Percentiles rank a stretch among this genome's conserved stretches.
These are phyloP conservation scores for Rhegmatorhina hoffmannsi DNA, from an alignment of 2,113 vertebrate genomes.

Conservation along the genomic window DNA sequence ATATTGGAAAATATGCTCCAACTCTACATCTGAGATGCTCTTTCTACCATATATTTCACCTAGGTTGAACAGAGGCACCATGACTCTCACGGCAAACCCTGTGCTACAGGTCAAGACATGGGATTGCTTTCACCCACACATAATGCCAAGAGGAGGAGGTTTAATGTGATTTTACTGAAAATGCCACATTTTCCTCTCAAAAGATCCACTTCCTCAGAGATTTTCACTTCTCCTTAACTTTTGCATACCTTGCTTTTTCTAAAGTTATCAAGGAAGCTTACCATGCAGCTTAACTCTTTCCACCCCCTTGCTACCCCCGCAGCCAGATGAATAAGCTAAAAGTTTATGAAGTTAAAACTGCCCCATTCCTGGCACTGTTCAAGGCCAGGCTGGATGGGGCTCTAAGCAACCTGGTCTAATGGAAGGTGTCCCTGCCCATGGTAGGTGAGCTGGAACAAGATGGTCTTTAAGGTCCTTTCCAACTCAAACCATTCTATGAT, in stretches of 20 bases:
- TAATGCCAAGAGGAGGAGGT: not conserved
- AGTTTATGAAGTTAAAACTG: not conserved
- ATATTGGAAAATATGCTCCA: not conserved
- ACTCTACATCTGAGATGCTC: not conserved
- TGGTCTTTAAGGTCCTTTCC: not conserved
- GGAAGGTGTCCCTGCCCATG: not conserved
- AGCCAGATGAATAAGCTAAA: not conserved
- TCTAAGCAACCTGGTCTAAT: not conserved
- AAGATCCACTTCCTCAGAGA: not conserved
- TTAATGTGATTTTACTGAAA: not conserved
- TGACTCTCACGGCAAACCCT: not conserved
- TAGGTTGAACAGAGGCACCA: not conserved
- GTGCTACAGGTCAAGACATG: accelerated
- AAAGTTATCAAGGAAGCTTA: not conserved
- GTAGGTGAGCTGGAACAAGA: not conserved
- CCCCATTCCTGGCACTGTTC: not conserved
- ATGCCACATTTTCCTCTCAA: not conserved
- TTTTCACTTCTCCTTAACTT: conserved; percentile 11
- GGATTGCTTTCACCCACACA: accelerated
- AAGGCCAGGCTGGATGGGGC: not conserved
- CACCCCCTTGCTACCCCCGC: not conserved
- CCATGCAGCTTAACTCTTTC: not conserved
- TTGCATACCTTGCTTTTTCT: not conserved
- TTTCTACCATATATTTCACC: not conserved
- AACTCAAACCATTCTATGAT: not conserved